phyloP scores from a whole-genome alignment of 2,113 vertebrate species.

The Cyprichromis sp. region DNA sequence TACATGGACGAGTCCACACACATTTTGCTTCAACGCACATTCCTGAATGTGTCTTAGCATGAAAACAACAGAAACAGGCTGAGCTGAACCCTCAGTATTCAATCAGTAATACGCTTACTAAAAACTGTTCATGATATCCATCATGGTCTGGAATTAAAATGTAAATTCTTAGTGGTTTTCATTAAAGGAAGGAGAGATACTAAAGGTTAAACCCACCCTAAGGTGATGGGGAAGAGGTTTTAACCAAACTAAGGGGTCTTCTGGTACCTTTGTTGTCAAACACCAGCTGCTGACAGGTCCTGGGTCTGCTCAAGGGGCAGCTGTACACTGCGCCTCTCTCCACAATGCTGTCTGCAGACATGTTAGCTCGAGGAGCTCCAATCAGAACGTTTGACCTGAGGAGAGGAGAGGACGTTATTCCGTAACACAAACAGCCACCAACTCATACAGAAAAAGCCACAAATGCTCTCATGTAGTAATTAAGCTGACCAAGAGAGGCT shows the following conservation, averaged over 20 bases:
- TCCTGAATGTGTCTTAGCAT: constrained; percentile 34
- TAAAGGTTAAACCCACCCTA: not conserved
- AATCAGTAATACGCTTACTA: not conserved
- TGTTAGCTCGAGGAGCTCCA: constrained; percentile 91
- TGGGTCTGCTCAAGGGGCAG: constrained; percentile 69
- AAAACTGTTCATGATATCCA: not conserved
- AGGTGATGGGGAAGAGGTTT: not conserved
- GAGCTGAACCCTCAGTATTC: not conserved
- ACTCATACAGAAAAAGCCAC: not conserved
- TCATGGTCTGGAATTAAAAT: not conserved
- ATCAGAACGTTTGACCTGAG: constrained; percentile 83
- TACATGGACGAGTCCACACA: not conserved
- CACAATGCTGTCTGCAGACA: constrained; percentile 60
- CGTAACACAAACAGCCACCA: not conserved
- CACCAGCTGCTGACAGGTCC: constrained; percentile 75
- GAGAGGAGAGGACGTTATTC: not conserved
- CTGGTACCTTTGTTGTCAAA: constrained; percentile 83
- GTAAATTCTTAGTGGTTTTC: not conserved
- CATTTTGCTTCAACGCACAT: constrained; percentile 2
- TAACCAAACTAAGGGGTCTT: not conserved
- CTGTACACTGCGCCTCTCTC: constrained; percentile 90
- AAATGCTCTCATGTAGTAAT: not conserved
- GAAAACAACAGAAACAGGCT: not conserved
- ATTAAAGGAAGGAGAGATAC: not conserved
- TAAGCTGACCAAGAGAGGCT: not conserved